phyloP scores from a whole-genome alignment of 2,113 vertebrate genomes.

The Cnemophilus loriae region DNA sequence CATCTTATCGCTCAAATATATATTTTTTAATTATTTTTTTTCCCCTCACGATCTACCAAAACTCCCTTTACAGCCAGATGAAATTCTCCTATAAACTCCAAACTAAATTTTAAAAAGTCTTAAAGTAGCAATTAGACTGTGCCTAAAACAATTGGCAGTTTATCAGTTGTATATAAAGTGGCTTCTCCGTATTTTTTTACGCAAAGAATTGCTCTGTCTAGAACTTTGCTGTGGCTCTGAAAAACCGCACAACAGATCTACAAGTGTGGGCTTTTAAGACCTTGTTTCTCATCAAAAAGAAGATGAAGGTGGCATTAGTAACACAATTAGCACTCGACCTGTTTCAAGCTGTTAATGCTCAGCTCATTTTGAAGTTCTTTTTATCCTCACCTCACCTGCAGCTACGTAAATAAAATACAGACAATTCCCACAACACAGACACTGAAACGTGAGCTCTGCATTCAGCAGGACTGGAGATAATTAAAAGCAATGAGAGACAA shows the following conservation, averaged over 20 bases:
- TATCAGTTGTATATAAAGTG: background rate
- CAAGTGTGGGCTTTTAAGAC: background rate
- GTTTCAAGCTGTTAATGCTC: background rate
- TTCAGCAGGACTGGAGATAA: background rate
- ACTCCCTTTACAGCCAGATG: background rate
- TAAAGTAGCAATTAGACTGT: background rate
- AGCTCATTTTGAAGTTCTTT: background rate
- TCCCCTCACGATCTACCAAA: background rate
- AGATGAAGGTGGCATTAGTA: background rate
- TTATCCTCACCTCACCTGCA: background rate
- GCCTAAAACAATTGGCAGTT: background rate
- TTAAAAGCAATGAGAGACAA: background rate
- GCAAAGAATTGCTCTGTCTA: background rate
- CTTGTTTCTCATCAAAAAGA: background rate
- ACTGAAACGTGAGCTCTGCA: background rate
- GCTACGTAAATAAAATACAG: background rate
- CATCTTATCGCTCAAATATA: background rate
- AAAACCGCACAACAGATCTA: background rate
- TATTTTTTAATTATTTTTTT: too few species aligned
- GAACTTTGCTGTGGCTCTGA: background rate
- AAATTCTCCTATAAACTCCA: background rate
- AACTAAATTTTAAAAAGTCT: background rate
- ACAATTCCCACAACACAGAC: background rate
- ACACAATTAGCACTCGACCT: background rate
- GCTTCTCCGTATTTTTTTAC: background rate